Percentiles rank a stretch among this genome's conserved stretches.
phyloP scores from a whole-genome alignment of 1,140 invertebrate genomes.

The Amphibalanus amphitrite region DNA sequence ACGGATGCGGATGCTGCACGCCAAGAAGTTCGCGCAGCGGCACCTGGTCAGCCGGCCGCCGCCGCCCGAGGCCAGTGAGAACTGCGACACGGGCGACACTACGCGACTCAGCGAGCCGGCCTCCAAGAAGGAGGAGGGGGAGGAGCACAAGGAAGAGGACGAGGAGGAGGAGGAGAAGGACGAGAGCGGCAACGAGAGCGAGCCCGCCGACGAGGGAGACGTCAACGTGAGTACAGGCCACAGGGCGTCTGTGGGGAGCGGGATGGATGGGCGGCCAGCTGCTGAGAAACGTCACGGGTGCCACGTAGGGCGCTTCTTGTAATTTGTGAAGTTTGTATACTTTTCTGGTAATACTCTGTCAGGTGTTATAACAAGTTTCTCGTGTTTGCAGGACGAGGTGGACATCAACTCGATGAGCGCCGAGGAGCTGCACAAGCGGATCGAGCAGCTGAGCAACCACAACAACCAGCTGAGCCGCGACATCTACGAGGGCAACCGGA shows the following conservation, averaged over 20 bases:
- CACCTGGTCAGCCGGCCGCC: neutral
- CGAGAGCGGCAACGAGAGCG: constrained; percentile 20
- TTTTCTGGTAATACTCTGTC: too few relatives aligned
- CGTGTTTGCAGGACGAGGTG: constrained; percentile 3
- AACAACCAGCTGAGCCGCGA: constrained; percentile 58
- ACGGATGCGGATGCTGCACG: neutral
- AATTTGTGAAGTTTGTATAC: too few relatives aligned
- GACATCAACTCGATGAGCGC: constrained; percentile 3
- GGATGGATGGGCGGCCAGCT: too few relatives aligned
- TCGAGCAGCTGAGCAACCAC: constrained; percentile 54
- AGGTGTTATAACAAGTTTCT: too few relatives aligned
- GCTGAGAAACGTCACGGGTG: too few relatives aligned
- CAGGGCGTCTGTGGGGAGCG: too few relatives aligned
- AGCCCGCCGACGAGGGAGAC: constrained; percentile 17
- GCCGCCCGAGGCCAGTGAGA: neutral
- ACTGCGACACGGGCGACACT: neutral
- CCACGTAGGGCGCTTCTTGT: too few relatives aligned
- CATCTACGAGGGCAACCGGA: constrained; percentile 52
- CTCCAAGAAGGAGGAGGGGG: constrained; percentile 13
- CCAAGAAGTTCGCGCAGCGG: neutral
- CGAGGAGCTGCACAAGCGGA: constrained; percentile 56
- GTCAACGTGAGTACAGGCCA: neutral
- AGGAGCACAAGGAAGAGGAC: constrained; percentile 19
- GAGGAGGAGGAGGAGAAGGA: constrained; percentile 19
- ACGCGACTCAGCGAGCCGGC: neutral